Evolutionary conservation across 2,888 invertebrate species (phyloP).

Genomic region (Candidula unifasciata): DNA sequence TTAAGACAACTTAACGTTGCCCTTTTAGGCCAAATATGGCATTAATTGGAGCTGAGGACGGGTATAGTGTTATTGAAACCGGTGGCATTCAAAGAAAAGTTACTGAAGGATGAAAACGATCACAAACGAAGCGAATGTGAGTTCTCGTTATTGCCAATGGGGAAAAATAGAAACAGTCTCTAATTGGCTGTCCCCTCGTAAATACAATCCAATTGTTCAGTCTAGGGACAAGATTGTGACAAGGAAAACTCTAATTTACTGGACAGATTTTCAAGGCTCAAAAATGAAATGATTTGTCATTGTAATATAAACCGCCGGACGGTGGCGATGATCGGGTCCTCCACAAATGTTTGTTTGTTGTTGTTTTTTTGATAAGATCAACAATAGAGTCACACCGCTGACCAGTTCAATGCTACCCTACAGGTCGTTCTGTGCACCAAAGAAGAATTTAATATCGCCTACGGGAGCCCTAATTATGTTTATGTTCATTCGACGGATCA

Average conservation of each 20-base stretch:
- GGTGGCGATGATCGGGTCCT: too few species aligned
- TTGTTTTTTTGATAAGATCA: too few species aligned
- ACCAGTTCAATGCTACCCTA: too few species aligned
- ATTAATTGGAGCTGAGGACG: slow-evolving; percentile 15
- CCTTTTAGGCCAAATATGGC: slow-evolving; percentile 19
- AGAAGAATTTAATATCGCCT: too few species aligned
- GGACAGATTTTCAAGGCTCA: not conserved
- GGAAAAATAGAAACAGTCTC: not conserved
- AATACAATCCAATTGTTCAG: not conserved
- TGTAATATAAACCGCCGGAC: too few species aligned
- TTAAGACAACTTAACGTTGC: not conserved
- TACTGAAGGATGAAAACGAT: slow-evolving; percentile 14
- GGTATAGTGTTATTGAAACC: slow-evolving; percentile 4
- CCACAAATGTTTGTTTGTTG: too few species aligned
- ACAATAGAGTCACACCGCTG: too few species aligned
- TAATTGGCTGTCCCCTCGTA: slow-evolving; percentile 11
- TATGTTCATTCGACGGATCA: too few species aligned
- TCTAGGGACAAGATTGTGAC: not conserved
- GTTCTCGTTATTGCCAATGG: slow-evolving; percentile 23
- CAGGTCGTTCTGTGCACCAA: too few species aligned
- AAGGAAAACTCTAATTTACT: too few species aligned
- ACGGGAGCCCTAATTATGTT: too few species aligned
- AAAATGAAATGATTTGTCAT: too few species aligned
- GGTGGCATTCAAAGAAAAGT: not conserved
- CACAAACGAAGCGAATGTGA: slow-evolving; percentile 23